A percentile compares a stretch with the other conserved stretches of the same genome.
These are phyloP conservation scores for Parasteatoda tepidariorum DNA, from an alignment of 1,140 invertebrate species.

Conservation along the genomic window DNA sequence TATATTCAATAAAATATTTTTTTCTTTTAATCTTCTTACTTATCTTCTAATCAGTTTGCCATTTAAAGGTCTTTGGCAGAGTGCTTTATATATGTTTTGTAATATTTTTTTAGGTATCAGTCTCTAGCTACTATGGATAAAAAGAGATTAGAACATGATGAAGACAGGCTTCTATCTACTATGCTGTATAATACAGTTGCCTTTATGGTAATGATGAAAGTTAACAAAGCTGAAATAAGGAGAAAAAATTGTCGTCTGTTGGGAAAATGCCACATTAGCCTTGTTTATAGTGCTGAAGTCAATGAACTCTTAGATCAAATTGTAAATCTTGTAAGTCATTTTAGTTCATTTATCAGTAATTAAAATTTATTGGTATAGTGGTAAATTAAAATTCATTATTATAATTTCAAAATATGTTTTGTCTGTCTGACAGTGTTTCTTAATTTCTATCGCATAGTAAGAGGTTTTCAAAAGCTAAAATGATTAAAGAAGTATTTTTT, in stretches of 20 bases:
- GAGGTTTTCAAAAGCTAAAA: too few species aligned
- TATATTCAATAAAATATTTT: too few species aligned
- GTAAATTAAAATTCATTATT: too few species aligned
- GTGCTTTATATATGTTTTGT: too few species aligned
- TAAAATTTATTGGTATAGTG: background rate
- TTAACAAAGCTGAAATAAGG: constrained; percentile 86
- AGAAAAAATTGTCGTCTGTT: constrained; percentile 93
- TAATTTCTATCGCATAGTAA: background rate
- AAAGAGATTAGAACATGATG: constrained; percentile 96
- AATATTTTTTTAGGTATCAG: constrained; percentile 62
- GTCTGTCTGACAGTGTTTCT: background rate
- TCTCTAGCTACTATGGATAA: constrained; percentile 74
- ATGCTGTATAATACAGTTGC: constrained; percentile 97
- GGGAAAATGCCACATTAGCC: constrained; percentile 95
- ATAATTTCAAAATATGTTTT: too few species aligned
- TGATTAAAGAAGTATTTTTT: too few species aligned
- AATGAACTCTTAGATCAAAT: constrained; percentile 97
- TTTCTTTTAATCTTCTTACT: background rate
- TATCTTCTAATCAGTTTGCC: background rate
- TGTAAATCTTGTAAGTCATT: constrained; percentile 84
- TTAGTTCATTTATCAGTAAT: background rate
- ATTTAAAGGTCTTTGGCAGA: too few species aligned
- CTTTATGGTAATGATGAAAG: constrained; percentile 94
- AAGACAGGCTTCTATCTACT: constrained; percentile 94
- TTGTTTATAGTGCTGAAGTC: constrained; percentile 97